Evolutionary conservation across 2,888 invertebrate species (phyloP).

Genomic region (Steinernema scapterisci): DNA sequence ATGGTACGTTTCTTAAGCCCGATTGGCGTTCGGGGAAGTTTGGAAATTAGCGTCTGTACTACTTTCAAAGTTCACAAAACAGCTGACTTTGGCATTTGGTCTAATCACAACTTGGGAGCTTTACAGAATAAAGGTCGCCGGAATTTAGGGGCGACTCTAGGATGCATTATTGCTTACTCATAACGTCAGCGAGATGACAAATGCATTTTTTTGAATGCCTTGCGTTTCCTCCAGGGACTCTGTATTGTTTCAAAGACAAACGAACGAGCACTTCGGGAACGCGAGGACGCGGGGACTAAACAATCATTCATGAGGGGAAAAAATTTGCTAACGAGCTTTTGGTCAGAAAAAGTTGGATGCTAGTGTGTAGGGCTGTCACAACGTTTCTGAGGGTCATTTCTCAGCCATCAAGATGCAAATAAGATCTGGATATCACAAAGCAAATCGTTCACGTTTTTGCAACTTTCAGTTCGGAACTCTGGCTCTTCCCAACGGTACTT

Average conservation of each 20-base stretch:
- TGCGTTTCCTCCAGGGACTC: conserved; percentile 13
- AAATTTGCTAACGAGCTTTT: too few relatives aligned
- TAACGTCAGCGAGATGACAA: conserved; percentile 16
- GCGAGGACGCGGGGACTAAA: not conserved
- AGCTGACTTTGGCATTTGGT: too few relatives aligned
- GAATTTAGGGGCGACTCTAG: not conserved
- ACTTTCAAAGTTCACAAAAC: too few relatives aligned
- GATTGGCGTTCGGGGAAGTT: too few relatives aligned
- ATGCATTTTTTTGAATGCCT: conserved; percentile 27
- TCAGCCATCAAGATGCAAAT: too few relatives aligned
- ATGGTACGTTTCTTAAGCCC: conserved; percentile 46
- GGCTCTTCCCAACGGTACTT: conserved; percentile 59
- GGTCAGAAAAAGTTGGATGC: too few relatives aligned
- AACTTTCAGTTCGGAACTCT: conserved; percentile 61
- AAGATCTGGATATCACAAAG: too few relatives aligned
- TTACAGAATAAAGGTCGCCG: too few relatives aligned
- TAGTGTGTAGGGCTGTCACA: too few relatives aligned
- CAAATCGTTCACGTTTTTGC: not conserved
- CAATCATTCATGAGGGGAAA: conserved; percentile 2
- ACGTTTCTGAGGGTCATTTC: too few relatives aligned
- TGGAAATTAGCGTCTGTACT: too few relatives aligned
- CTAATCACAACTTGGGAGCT: too few relatives aligned
- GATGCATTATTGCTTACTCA: conserved; percentile 31
- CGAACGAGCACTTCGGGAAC: conserved; percentile 5
- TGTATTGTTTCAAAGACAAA: conserved; percentile 19